A percentile compares a stretch with the other conserved stretches of the same genome.
These are phyloP conservation scores for Hedychridium roseum DNA, from an alignment of 2,888 invertebrate genomes.

Conservation along the genomic window DNA sequence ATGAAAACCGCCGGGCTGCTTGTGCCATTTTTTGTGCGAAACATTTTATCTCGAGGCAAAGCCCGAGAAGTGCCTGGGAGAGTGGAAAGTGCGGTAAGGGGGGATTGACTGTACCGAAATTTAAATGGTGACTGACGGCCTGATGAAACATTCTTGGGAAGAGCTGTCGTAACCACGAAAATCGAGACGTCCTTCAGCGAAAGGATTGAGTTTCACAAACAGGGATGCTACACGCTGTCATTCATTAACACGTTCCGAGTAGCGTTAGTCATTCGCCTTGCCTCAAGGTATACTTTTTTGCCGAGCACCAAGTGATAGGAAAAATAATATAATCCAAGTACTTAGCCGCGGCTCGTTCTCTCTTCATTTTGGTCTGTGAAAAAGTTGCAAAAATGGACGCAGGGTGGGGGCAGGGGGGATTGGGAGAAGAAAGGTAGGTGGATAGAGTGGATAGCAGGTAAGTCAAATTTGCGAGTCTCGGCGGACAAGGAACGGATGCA, in stretches of 20 bases:
- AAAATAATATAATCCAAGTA: neutral
- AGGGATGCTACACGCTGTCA: too few relatives aligned
- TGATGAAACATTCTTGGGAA: constrained; percentile 3
- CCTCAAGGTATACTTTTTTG: neutral
- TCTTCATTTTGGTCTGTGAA: too few relatives aligned
- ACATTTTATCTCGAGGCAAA: too few relatives aligned
- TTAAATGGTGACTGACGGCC: neutral
- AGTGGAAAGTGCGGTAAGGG: too few relatives aligned
- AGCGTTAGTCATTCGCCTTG: too few relatives aligned
- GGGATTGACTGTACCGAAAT: too few relatives aligned
- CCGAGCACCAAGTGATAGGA: neutral
- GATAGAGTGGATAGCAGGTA: constrained; percentile 22
- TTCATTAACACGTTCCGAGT: too few relatives aligned
- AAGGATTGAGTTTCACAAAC: too few relatives aligned
- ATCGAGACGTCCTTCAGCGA: constrained; percentile 37
- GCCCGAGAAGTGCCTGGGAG: too few relatives aligned
- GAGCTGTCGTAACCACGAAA: constrained; percentile 37
- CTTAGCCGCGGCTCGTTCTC: too few relatives aligned
- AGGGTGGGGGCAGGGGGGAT: constrained; percentile 19
- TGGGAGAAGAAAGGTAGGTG: constrained; percentile 1
- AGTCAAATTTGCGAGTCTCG: constrained; percentile 47
- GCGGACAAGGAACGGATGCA: constrained; percentile 35
- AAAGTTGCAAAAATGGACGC: constrained; percentile 25
- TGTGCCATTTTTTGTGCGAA: too few relatives aligned
- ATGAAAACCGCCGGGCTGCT: too few relatives aligned